Evolutionary conservation across 2,888 invertebrate species (phyloP).

Genomic region (Dendrolimus houi): DNA sequence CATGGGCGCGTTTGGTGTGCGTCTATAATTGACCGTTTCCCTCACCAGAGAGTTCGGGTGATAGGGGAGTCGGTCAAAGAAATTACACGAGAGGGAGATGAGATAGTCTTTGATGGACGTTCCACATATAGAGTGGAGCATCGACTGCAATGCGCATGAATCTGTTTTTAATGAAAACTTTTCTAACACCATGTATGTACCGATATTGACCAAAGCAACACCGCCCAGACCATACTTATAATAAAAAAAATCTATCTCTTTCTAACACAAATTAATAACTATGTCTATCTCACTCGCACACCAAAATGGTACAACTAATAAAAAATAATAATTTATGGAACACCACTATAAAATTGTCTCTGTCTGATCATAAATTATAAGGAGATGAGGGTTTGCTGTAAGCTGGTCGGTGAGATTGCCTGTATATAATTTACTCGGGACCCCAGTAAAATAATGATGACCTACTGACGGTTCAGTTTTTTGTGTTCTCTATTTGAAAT

Average conservation of each 20-base stretch:
- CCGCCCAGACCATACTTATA: constrained; percentile 42
- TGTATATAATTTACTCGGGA: constrained; percentile 50
- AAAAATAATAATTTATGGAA: constrained; percentile 11
- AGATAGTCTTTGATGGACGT: too few relatives aligned
- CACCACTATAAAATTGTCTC: not conserved
- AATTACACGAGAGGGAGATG: too few relatives aligned
- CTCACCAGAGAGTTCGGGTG: too few relatives aligned
- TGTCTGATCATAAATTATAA: not conserved
- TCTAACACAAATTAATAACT: constrained; percentile 43
- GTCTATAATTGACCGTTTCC: too few relatives aligned
- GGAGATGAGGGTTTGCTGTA: constrained; percentile 9
- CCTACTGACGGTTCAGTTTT: constrained; percentile 31
- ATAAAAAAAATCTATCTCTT: constrained; percentile 29
- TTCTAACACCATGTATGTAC: constrained; percentile 31
- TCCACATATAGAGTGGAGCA: too few relatives aligned
- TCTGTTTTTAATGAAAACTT: not conserved
- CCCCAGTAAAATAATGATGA: constrained; percentile 64
- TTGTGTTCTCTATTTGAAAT: constrained; percentile 33
- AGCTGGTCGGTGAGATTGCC: constrained; percentile 6
- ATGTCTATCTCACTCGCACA: constrained; percentile 25
- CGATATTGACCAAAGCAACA: constrained; percentile 49
- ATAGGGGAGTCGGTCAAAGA: too few relatives aligned
- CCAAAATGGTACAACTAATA: constrained; percentile 27
- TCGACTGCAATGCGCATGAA: too few relatives aligned
- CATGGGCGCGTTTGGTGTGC: too few relatives aligned